These are phyloP conservation scores for Chionomys nivalis DNA, from an alignment of 2,113 vertebrate genomes.

Conservation along the genomic window DNA sequence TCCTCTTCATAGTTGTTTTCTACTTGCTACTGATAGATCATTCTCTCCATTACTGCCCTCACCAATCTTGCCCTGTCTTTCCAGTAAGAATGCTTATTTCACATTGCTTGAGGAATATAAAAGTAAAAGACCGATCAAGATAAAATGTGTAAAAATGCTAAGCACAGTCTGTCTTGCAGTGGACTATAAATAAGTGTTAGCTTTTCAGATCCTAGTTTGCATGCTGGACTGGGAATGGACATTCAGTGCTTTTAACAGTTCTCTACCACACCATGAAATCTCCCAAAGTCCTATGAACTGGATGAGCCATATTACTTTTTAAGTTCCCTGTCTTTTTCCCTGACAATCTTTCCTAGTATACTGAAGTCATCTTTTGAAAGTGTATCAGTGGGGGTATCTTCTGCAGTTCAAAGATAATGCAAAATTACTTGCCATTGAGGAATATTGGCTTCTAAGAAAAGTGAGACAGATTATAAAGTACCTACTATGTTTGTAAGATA, in stretches of 20 bases:
- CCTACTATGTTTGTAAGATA: not conserved
- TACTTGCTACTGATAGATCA: not conserved
- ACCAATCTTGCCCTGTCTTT: not conserved
- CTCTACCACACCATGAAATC: not conserved
- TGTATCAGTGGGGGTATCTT: not conserved
- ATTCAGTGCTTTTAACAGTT: not conserved
- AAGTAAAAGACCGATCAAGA: constrained; percentile 32
- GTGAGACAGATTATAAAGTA: not conserved
- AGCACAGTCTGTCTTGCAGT: not conserved
- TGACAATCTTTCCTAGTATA: not conserved
- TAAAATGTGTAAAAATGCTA: constrained; percentile 22
- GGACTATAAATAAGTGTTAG: constrained; percentile 42
- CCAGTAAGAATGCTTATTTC: constrained; percentile 34
- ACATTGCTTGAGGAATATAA: not conserved
- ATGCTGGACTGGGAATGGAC: not conserved
- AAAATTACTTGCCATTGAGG: not conserved
- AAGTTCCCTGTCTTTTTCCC: not conserved
- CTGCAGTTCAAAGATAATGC: not conserved
- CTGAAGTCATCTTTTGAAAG: not conserved
- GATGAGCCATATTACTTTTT: not conserved
- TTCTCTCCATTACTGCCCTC: not conserved
- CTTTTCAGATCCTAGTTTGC: not conserved
- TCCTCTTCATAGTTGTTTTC: not conserved
- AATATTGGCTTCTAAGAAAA: not conserved
- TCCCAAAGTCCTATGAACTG: not conserved